Base-by-base conservation (phyloP, 2,888 invertebrate genomes). In the Ptychoptera contaminata region DNA sequence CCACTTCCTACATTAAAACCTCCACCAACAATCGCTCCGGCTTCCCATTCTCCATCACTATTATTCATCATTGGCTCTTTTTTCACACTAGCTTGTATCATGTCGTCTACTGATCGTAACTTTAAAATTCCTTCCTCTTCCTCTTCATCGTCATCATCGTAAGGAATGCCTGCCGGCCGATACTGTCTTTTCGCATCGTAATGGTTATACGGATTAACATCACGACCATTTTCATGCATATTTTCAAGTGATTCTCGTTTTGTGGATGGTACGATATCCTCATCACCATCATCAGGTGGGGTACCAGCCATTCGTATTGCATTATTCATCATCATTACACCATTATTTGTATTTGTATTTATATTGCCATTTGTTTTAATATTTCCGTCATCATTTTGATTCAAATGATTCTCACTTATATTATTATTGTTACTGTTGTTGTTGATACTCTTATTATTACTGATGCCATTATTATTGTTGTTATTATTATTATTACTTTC, bases 41-140 rank as follows among this genome's bases (percentile, higher is more conserved):
- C 32, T 15, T 37, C 37, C 31, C 37, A 37, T 10, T 42, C 37
- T 30, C 37, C 42, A 41, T 50, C 29, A 43, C 30, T 30, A 36
- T 43, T 10, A 44, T 43, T 41, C 12, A 11, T 14, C 8, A 47
- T 40, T 9, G 42, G 16, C 37, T 48, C 45, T 38, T 45, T 45
- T 42, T 45, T 45, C 8, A 45, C 34, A 41, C 37, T 37, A 35
- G 37, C 31, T 40, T 40, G 35, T 16, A 39, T 35, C 11, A 39
- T 42, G 16, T 38, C 35, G 16, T 23, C 42, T 12, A 35, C 35
- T 4, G 34, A 35, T 9, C 34, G 14, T 35, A 23, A 12, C 12
- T 42, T 42, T 23, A 35, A 11, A n/a, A 40, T 40, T 16, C 31
- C 40, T 31, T 31, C 40, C 34, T 40, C 40, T 40, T 40, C 40